Base-by-base conservation (phyloP, 2,888 invertebrate species). In the Polymixis flavicincta region DNA sequence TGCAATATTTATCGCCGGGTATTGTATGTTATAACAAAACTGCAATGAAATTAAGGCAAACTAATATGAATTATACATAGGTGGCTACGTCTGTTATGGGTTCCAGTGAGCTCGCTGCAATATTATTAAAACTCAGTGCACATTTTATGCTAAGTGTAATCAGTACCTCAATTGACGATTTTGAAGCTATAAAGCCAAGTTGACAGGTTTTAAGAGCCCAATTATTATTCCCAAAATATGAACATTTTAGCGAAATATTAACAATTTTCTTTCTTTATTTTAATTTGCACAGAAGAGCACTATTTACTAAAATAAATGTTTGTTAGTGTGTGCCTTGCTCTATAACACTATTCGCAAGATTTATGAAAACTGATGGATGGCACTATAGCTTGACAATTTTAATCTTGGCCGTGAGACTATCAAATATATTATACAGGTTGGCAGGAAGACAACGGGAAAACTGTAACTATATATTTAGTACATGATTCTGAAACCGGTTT, bases 81-180 rank as follows among this genome's bases (percentile, higher is more conserved):
- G 37, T 37, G 6, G 42, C 42, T 45, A 11, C 11, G 13, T 11
- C 11, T 45, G 42, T 45, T 11, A 11, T 45, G 42, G 42, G 42
- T 13, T 45, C 42, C 42, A 78, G 32, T 13, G 19, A 1, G 52
- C 28, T 59, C 78, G 55, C 22, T 78, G 72, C 78, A 59, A 77
- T 64, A 78, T 52, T 71, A 60, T 19, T 25, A 71, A 60, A 75
- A 60, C 25, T 28, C 60, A 65, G 52, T 80, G 60, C 79, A 80
- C 80, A 57, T 63, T 66, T 52, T 55, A 42, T 54, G 57, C 61
- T 70, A 48, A 48, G 55, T 69, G 17, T 54, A 66, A n/a, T 37
- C n/a, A 54, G 4, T n/a, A 54, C 2, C 11, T 19, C 4, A 32
- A 50, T 14, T 28, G 7, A 17, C 14, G 14, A 50, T 22, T 65